These are phyloP conservation scores for Epinephelus fuscoguttatus DNA, from an alignment of 2,113 vertebrate genomes.

Conservation along the genomic window DNA sequence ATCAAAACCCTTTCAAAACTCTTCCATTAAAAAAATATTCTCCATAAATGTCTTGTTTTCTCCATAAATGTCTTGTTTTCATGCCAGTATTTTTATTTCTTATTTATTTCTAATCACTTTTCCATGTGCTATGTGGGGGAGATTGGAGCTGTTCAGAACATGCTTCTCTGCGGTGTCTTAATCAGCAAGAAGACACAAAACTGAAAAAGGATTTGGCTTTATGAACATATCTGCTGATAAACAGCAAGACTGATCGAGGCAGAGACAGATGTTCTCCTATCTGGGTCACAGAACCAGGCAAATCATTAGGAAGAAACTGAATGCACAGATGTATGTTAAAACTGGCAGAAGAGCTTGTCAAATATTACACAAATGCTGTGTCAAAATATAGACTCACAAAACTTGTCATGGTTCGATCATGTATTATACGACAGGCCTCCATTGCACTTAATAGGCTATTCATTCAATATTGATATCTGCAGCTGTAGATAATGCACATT, in stretches of 20 bases:
- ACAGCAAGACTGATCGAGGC: constrained; percentile 25
- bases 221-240: constrained; percentile 29
- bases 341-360: constrained; percentile 35
- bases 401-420: neutral
- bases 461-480: constrained; percentile 27
- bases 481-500: neutral
- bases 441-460: constrained; percentile 16
- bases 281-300: constrained; percentile 66
- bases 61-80: neutral
- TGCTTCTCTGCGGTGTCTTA: neutral
- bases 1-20: constrained; percentile 35
- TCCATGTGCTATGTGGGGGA: neutral
- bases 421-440: neutral
- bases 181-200: constrained; percentile 13
- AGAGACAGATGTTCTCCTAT: constrained; percentile 63
- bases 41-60: neutral
- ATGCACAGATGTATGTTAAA: constrained; percentile 56
- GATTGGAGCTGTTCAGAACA: neutral
- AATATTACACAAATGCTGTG: constrained; percentile 39
- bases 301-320: constrained; percentile 45
- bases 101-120: neutral
- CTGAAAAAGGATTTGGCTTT: constrained; percentile 34
- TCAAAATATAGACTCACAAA: neutral
- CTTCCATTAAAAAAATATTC: too few species aligned
- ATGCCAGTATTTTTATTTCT: neutral